Evolutionary conservation across 2,888 invertebrate genomes (phyloP).

Genomic region (Ophraella communa): DNA sequence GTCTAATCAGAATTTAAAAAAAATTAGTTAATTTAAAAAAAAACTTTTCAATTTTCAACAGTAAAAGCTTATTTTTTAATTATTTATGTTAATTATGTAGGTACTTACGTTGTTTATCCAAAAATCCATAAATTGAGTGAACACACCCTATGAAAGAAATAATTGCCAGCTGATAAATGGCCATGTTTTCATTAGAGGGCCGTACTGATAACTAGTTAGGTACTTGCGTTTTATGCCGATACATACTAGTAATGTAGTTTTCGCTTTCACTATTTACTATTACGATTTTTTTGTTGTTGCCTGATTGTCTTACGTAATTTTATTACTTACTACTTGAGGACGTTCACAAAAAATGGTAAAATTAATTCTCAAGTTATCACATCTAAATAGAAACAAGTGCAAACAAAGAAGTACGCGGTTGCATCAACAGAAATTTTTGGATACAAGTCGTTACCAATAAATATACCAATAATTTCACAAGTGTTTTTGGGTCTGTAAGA

Average conservation of each 20-base stretch:
- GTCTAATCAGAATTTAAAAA: no score
- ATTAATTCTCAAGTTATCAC: background rate
- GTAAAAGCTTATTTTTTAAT: no score
- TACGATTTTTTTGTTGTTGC: slow-evolving; percentile 23
- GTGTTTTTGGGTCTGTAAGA: background rate
- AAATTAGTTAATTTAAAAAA: no score
- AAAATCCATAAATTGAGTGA: slow-evolving; percentile 41
- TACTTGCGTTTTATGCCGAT: slow-evolving; percentile 16
- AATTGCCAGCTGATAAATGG: slow-evolving; percentile 43
- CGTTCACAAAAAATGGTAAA: background rate
- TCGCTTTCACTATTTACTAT: slow-evolving; percentile 53
- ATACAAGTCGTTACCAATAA: background rate
- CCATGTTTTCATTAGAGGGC: slow-evolving; percentile 43
- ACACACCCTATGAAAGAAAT: slow-evolving; percentile 38
- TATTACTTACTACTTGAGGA: slow-evolving; percentile 7
- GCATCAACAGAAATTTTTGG: background rate
- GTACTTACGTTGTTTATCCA: slow-evolving; percentile 51
- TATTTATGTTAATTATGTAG: no score
- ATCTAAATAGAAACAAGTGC: background rate
- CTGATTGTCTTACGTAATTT: slow-evolving; percentile 13
- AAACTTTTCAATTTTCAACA: background rate
- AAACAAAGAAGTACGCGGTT: background rate
- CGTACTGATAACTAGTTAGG: slow-evolving; percentile 27
- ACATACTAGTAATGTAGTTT: slow-evolving; percentile 30
- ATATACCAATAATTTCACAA: background rate